Evolutionary conservation across 1,140 invertebrate genomes (phyloP).

Genomic region (Drosophila sulfurigaster): DNA sequence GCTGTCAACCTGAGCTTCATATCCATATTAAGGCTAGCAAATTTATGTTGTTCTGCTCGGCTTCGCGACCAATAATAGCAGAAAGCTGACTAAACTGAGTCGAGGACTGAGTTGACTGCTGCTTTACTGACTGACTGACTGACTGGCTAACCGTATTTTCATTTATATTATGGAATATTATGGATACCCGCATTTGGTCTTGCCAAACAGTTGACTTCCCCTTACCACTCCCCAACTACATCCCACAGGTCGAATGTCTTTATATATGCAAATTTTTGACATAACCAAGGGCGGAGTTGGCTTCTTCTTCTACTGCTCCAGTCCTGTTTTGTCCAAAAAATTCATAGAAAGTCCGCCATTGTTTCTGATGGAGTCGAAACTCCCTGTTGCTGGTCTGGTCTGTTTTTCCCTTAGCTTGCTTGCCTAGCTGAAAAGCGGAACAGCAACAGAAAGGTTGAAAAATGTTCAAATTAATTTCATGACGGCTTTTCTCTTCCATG

Average conservation of each 20-base stretch:
- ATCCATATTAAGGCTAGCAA: constrained; percentile 51
- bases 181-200: constrained; percentile 14
- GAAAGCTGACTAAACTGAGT: constrained; percentile 19
- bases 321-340: constrained; percentile 14
- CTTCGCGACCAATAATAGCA: constrained; percentile 54
- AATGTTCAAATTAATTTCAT: constrained; percentile 81
- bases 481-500: constrained; percentile 54
- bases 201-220: constrained; percentile 8
- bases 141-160: constrained; percentile 43
- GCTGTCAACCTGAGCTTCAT: constrained; percentile 50
- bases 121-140: background rate
- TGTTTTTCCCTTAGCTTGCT: background rate
- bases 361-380: constrained; percentile 71
- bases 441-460: constrained; percentile 49
- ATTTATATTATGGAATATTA: constrained; percentile 36
- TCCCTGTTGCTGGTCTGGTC: constrained; percentile 28
- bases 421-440: constrained; percentile 39
- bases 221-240: too few relatives aligned
- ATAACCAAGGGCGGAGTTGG: constrained; percentile 12
- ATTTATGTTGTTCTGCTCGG: constrained; percentile 44
- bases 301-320: background rate
- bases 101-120: constrained; percentile 38
- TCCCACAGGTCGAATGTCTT: constrained; percentile 15
- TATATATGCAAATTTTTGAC: constrained; percentile 41
- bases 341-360: constrained; percentile 66